These are phyloP conservation scores for Drosophila rellima DNA, from an alignment of 2,888 invertebrate genomes.

Conservation along the genomic window DNA sequence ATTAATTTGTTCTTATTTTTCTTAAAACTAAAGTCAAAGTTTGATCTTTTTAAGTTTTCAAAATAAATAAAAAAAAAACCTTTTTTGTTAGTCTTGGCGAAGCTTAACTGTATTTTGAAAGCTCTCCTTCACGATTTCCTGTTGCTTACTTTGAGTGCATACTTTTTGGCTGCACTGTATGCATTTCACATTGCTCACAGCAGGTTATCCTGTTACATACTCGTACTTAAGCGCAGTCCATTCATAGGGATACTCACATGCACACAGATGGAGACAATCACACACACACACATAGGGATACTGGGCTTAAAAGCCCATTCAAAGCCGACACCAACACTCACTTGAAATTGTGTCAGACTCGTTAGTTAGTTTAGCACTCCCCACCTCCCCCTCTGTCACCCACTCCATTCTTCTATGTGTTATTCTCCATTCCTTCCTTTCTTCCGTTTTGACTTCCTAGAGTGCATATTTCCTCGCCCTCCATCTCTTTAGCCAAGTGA, in stretches of 20 bases:
- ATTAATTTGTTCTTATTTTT: too few species aligned
- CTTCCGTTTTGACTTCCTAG: constrained; percentile 5
- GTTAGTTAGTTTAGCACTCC: constrained; percentile 49
- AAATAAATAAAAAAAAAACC: too few species aligned
- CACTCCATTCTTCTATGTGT: not conserved
- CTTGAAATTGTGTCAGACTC: constrained; percentile 68
- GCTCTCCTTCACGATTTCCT: too few species aligned
- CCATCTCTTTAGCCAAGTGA: not conserved
- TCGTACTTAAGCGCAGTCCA: constrained; percentile 10
- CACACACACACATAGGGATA: constrained; percentile 8
- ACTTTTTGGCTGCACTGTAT: constrained; percentile 14
- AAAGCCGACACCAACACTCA: constrained; percentile 36
- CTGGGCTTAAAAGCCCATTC: not conserved
- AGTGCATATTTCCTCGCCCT: not conserved
- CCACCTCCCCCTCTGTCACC: not conserved
- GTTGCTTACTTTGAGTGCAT: not conserved
- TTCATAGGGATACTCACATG: constrained; percentile 1
- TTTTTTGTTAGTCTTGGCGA: too few species aligned
- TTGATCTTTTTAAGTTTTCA: too few species aligned
- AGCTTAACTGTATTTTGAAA: too few species aligned
- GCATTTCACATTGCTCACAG: constrained; percentile 20
- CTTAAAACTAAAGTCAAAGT: too few species aligned
- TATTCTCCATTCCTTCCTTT: constrained; percentile 8
- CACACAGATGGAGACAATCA: constrained; percentile 9
- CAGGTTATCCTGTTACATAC: constrained; percentile 39